Evolutionary conservation across 2,113 vertebrate species (phyloP).

Genomic region (Platycercus adscitus): DNA sequence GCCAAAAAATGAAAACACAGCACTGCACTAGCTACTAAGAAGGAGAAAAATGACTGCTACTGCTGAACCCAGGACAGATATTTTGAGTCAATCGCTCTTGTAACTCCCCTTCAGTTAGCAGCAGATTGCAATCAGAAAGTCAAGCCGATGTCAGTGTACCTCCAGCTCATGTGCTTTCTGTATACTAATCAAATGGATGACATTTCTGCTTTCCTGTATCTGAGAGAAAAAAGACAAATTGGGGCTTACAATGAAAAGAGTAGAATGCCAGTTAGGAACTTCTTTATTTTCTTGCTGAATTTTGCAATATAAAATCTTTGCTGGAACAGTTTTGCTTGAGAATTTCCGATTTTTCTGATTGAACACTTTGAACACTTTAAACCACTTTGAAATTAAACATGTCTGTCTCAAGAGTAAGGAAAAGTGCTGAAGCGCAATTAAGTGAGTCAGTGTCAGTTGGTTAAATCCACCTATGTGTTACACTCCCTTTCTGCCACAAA

Average conservation of each 20-base stretch:
- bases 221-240: neutral
- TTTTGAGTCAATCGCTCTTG: neutral
- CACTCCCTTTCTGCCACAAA: neutral
- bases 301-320: neutral
- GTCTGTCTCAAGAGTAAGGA: neutral
- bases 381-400: neutral
- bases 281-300: neutral
- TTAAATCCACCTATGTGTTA: neutral
- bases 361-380: neutral
- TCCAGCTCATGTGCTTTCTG: neutral
- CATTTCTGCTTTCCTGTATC: neutral
- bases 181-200: neutral
- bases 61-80: neutral
- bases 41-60: no score
- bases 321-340: neutral
- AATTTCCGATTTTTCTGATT: neutral
- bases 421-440: neutral
- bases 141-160: neutral
- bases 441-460: neutral
- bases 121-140: neutral
- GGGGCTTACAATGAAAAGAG: neutral
- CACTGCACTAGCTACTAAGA: no score
- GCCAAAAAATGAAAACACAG: no score
- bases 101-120: neutral
- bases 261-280: neutral